Evolutionary conservation across 2,797 vertebrate genomes (phyloP).

Genomic region (Falco naumanni): DNA sequence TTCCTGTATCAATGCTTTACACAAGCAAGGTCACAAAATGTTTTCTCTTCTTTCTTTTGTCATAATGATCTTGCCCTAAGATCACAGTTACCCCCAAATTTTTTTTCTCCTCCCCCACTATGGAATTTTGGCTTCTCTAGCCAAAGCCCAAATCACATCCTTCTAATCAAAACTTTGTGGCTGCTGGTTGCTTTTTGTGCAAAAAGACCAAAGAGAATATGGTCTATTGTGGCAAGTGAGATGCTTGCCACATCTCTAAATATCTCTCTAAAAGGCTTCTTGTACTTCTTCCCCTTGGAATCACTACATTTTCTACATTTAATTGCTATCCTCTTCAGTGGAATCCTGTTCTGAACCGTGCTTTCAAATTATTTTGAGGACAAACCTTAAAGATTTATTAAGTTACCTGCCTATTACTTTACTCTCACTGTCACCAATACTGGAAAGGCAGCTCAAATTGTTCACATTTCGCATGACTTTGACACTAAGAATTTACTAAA

Average conservation of each 20-base stretch:
- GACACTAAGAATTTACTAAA: not conserved
- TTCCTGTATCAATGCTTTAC: not conserved
- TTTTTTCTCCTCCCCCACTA: fast-evolving
- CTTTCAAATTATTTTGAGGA: not conserved
- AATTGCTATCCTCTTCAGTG: not conserved
- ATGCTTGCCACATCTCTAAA: too few relatives aligned
- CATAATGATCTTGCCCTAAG: not conserved
- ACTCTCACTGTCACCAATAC: not conserved
- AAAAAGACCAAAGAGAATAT: not conserved
- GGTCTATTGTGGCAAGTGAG: not conserved
- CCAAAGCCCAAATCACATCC: not conserved
- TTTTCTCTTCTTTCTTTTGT: not conserved
- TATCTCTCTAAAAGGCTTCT: not conserved
- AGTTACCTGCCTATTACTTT: not conserved
- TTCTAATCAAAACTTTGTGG: not conserved
- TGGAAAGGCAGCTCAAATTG: not conserved
- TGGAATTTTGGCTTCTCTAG: not conserved
- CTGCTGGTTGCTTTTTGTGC: not conserved
- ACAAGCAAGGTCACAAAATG: not conserved
- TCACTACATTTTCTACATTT: not conserved
- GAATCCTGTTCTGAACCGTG: not conserved
- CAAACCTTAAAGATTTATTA: not conserved
- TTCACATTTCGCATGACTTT: not conserved
- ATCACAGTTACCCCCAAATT: not conserved
- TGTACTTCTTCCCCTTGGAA: not conserved